These are phyloP conservation scores for Paratilapia polleni DNA, from an alignment of 2,113 vertebrate genomes.

Conservation along the genomic window DNA sequence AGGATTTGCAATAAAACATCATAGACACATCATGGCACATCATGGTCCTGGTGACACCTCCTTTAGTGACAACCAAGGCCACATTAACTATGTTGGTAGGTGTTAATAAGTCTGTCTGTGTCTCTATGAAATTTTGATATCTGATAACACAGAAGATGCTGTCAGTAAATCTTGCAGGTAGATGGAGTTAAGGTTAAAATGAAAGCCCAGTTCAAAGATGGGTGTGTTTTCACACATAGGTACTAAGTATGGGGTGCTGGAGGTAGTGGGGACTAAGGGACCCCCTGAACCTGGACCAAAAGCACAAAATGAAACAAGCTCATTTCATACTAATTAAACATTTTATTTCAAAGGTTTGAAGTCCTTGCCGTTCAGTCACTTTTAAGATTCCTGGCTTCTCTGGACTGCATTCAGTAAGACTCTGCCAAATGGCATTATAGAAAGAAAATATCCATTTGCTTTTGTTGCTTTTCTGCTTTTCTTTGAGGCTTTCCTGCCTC, in stretches of 20 bases:
- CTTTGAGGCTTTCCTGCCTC: slow-evolving; percentile 36
- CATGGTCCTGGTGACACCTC: no score
- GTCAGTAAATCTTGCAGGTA: background rate
- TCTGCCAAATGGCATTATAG: slow-evolving; percentile 40
- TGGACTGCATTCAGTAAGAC: slow-evolving; percentile 20
- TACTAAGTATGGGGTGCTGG: background rate
- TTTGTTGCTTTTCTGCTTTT: slow-evolving; percentile 39
- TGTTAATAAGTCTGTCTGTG: background rate
- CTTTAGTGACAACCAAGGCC: no score
- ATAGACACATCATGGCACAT: background rate
- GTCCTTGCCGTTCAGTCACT: background rate
- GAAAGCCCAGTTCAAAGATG: background rate
- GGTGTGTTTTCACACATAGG: background rate
- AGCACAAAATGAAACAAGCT: background rate
- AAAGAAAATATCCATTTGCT: slow-evolving; percentile 35
- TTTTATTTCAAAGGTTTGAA: background rate
- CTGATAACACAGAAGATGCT: background rate
- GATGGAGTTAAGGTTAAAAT: background rate
- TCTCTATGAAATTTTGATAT: background rate
- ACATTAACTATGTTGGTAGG: background rate
- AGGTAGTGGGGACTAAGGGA: background rate
- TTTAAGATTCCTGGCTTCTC: slow-evolving; percentile 15
- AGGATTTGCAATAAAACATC: background rate
- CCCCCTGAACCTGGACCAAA: background rate
- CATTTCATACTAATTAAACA: background rate